Conservation (phyloP, 1,140 invertebrate species). For the Meloidogyne exigua region DNA sequence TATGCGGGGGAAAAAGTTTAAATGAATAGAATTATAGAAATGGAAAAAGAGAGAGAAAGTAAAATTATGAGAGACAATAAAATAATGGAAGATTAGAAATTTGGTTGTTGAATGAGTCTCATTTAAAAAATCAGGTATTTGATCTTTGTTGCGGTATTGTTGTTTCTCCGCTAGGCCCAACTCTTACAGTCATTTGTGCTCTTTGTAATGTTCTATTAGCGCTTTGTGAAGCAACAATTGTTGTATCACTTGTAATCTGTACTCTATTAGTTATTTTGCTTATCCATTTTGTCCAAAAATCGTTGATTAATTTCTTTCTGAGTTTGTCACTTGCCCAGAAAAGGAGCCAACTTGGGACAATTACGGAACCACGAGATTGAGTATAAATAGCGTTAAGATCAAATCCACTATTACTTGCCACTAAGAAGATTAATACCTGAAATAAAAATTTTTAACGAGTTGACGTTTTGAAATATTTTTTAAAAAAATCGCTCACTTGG, state of each 20-base stretch:
- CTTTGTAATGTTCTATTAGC: background rate
- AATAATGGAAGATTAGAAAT: too few species aligned
- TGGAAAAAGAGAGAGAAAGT: too few species aligned
- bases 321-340: constrained; percentile 9
- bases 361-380: background rate
- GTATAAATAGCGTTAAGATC: background rate
- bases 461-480: background rate
- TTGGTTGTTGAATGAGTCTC: too few species aligned
- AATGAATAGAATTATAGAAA: too few species aligned
- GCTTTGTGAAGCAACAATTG: background rate
- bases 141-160: background rate
- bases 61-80: too few species aligned
- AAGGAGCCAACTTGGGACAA: constrained; percentile 15
- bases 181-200: background rate
- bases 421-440: background rate
- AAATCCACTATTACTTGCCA: background rate
- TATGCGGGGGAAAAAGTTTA: too few species aligned
- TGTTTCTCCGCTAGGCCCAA: background rate
- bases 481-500: background rate
- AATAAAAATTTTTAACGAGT: background rate
- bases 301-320: background rate
- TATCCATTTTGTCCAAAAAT: constrained; percentile 8
- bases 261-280: background rate
- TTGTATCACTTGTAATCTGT: background rate
- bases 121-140: too few species aligned